Base-by-base conservation (phyloP, 2,113 vertebrate species). In the Heteronetta atricapilla region DNA sequence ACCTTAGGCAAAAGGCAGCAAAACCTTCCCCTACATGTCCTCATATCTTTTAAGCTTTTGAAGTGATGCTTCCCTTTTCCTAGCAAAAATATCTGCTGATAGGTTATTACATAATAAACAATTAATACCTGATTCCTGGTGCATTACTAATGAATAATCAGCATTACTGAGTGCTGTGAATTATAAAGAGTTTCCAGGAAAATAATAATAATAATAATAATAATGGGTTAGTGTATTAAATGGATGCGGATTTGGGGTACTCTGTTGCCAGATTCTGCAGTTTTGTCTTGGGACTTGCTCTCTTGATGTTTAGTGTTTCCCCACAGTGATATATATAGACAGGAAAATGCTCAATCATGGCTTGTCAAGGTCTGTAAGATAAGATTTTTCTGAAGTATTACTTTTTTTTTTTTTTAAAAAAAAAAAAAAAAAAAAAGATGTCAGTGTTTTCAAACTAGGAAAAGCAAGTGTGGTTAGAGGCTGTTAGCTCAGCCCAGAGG, bases 1-100 rank as follows among this genome's bases (percentile, higher is more conserved):
- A 69, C 81, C 73, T 86, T 68, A 82, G 77, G 88, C 78, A 86
- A 86, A 77, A 89, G 69, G 79, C 96, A 94, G 85, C 56, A 92
- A 92, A 90, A 58, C 67, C 6, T 2, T 94, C 58, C 66, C 70
- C 73, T 91, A 44, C 58, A 36, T 94, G 40, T 28, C 82, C 77
- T 95, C 67, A 68, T 86, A 42, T 81, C 73, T 63, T 56, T 56
- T 28, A 28, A 70, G 75, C 33, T 56, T 92, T 77, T 33, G 36
- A 74, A 77, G 40, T 26, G 50, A 87, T 64, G 44, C 40, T 89
- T 89, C 33, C 28, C 14, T 79, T 89, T 58, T 10, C 18, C 50
- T 38, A 52, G 77, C 42, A 59, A 76, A 92, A 81, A 25, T 59
- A 77, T 33, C 25, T 83, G 25, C 53, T 92, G 36, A 13, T 52